A percentile compares a stretch with the other conserved stretches of the same genome.
phyloP scores from a whole-genome alignment of 30 jellyfish, hydroid and myxozoan species.

The Sanderia malayensis region DNA sequence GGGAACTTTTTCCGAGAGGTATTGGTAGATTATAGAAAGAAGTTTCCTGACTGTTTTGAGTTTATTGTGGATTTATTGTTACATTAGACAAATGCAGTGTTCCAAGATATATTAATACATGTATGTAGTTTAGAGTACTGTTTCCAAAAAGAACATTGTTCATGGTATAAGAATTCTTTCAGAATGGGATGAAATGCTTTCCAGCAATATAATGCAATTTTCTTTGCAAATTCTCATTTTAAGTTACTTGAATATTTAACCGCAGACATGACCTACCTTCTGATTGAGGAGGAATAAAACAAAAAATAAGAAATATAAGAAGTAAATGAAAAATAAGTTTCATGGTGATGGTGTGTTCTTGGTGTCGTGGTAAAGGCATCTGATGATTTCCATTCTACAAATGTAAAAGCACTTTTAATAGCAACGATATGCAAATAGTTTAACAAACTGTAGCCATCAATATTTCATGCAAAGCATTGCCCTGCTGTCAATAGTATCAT shows the following conservation, averaged over 20 bases:
- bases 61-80: too few relatives aligned
- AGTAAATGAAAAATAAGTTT: neutral
- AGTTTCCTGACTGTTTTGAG: neutral
- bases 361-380: neutral
- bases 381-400: neutral
- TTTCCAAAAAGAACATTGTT: neutral
- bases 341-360: slow-evolving; percentile 27
- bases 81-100: too few relatives aligned
- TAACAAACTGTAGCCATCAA: neutral
- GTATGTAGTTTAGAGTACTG: neutral
- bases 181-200: neutral
- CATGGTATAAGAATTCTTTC: neutral
- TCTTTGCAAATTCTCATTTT: neutral
- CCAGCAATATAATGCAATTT: neutral
- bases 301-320: neutral
- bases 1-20: too few relatives aligned
- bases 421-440: neutral
- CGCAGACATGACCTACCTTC: neutral
- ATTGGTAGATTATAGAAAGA: neutral
- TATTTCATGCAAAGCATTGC: neutral
- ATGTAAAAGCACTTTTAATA: neutral
- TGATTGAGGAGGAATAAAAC: neutral
- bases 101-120: too few relatives aligned
- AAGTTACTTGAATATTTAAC: neutral
- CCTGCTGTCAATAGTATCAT: too few relatives aligned